Evolutionary conservation across 2,888 invertebrate species (phyloP), one percentile per base, ranked within the genome.

Genomic region (Eilema sororculum): DNA sequence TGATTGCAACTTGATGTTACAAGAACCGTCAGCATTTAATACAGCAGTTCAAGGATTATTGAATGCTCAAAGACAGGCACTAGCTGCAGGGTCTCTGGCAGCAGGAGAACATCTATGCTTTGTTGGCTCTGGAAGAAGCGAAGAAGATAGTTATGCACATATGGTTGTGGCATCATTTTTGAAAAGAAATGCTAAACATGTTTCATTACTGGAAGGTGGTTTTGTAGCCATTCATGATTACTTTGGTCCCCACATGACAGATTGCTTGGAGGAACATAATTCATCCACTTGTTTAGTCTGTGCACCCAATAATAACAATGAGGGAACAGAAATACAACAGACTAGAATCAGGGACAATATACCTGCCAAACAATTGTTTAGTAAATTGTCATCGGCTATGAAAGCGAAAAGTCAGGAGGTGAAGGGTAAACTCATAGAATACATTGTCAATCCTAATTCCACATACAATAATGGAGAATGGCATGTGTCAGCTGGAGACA

Each of bases 101-200:
- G 97, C 98, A 81, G 97, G 99, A 78, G 97, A 98, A 89, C 98
- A 98, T 90, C 96, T 99, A 76, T 98, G 98, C 85, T 98, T 98
- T 89, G 96, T 99, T 88, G 99, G 99, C 59, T 98, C 98, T 75
- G 99, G 99, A 1, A 96, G 98, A 64, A 97, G 98, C 81, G 99
- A 99, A 87, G 98, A 99, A 93, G 99, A 99, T 90, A 98, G 98
- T 83, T 99, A 99, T 89, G 98, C 99, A 24, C 98, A 99, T 89
- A 99, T 99, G 99, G 99, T 99, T 30, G 98, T 99, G 22, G 98
- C 99, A 9, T 98, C 98, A 70, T 99, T 99, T 91, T 96, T 99
- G 63, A 99, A 99, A 92, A 98, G 98, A 89, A 98, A 98, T 88
- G 98, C 98, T 0, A 97, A 98, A 84, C 99, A 98, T 89, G 98